A percentile compares a stretch with the other conserved stretches of the same genome.
Evolutionary conservation across 2,113 vertebrate species (phyloP).

Genomic region (Morone chrysops): DNA sequence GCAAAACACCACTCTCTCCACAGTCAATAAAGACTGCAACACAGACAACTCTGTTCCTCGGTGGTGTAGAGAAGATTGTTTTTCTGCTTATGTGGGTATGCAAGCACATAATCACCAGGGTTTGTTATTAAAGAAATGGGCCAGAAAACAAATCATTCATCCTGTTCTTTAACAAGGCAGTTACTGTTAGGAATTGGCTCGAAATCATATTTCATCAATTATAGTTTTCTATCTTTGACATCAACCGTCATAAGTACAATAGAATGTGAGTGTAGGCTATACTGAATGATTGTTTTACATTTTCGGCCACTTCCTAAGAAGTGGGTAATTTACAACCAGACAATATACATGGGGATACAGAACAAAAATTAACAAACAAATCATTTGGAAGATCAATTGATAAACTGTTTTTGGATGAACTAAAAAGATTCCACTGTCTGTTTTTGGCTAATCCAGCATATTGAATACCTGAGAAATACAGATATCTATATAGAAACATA

Average conservation of each 20-base stretch:
- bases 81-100: slow-evolving; percentile 14
- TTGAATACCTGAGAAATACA: not conserved
- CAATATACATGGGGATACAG: not conserved
- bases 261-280: not conserved
- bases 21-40: slow-evolving; percentile 57
- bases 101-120: slow-evolving; percentile 3
- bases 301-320: not conserved
- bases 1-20: slow-evolving; percentile 46
- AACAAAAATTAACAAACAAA: not conserved
- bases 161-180: not conserved
- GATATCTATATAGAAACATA: not conserved
- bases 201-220: not conserved
- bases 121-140: not conserved
- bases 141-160: not conserved
- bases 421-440: not conserved
- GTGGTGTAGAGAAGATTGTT: not conserved
- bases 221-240: not conserved
- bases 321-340: not conserved
- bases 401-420: not conserved
- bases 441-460: not conserved
- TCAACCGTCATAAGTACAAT: slow-evolving; percentile 9
- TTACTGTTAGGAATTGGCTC: not conserved
- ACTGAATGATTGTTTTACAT: not conserved
- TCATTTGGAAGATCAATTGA: no score
- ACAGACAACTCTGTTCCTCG: slow-evolving; percentile 49